Percentiles rank a stretch among this genome's conserved stretches.
Conservation (phyloP, 2,888 invertebrate genomes). For the Acanthosoma haemorrhoidale region DNA sequence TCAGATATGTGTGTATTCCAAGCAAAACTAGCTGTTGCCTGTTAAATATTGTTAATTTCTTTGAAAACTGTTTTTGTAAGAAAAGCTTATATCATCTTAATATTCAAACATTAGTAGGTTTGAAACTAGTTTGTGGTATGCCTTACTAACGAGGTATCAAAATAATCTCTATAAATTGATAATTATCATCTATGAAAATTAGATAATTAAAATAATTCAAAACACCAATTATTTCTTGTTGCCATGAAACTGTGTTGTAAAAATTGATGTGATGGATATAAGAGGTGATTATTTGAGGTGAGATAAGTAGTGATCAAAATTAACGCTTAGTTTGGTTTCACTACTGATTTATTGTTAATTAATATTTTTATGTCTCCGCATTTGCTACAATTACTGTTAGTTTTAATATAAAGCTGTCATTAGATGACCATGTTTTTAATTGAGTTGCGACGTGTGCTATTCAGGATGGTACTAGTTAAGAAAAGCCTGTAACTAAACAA, state of each 20-base stretch:
- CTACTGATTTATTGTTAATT: no score
- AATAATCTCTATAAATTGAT: no score
- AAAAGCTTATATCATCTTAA: neutral
- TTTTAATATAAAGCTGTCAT: slow-evolving; percentile 21
- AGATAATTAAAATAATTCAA: neutral
- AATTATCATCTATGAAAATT: neutral
- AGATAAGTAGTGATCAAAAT: neutral
- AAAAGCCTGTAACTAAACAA: neutral
- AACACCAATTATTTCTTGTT: slow-evolving; percentile 12
- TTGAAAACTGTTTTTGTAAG: neutral
- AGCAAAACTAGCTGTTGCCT: neutral
- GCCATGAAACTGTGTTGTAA: slow-evolving; percentile 5
- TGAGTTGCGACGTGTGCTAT: neutral
- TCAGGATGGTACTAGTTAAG: neutral
- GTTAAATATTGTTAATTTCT: neutral
- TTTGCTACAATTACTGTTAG: slow-evolving; percentile 19
- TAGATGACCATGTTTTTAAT: slow-evolving; percentile 12
- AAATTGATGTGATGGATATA: slow-evolving; percentile 1
- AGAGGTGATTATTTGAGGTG: neutral
- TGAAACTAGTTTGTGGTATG: slow-evolving; percentile 4
- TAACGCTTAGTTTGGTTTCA: no score
- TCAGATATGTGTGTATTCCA: neutral
- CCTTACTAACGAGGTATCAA: neutral
- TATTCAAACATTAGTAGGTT: neutral
- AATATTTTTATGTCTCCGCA: no score